These are phyloP conservation scores for Eira barbara DNA, from an alignment of 2,113 vertebrate species.

Conservation along the genomic window DNA sequence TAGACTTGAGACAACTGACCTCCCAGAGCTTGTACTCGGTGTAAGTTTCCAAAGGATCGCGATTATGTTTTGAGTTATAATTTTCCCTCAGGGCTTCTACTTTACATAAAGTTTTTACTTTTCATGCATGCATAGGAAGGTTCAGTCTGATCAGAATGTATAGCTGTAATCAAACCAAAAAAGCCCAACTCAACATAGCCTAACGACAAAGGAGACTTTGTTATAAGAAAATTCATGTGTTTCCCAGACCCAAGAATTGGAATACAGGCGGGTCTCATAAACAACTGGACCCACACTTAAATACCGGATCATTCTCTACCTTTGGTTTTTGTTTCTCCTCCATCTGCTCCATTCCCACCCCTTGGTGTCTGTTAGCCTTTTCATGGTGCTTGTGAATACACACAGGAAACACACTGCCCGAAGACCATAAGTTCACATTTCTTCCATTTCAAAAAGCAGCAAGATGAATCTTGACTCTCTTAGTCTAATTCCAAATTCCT, in stretches of 20 bases:
- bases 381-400: neutral
- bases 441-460: neutral
- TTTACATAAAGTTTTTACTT: neutral
- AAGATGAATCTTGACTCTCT: neutral
- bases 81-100: neutral
- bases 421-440: neutral
- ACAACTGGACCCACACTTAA: neutral
- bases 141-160: constrained; percentile 6
- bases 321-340: neutral
- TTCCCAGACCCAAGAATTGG: neutral
- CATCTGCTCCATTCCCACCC: neutral
- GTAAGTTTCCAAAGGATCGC: neutral
- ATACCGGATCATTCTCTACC: neutral
- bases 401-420: neutral
- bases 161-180: neutral
- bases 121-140: neutral
- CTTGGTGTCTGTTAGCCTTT: neutral
- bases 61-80: neutral
- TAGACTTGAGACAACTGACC: neutral
- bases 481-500: neutral
- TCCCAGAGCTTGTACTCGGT: neutral
- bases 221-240: neutral
- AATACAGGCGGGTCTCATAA: neutral
- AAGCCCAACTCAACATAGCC: constrained; percentile 8
- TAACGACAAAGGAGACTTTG: neutral